Base-by-base conservation (phyloP, 2,113 vertebrate species). In the Paradoxurus hermaphroditus region DNA sequence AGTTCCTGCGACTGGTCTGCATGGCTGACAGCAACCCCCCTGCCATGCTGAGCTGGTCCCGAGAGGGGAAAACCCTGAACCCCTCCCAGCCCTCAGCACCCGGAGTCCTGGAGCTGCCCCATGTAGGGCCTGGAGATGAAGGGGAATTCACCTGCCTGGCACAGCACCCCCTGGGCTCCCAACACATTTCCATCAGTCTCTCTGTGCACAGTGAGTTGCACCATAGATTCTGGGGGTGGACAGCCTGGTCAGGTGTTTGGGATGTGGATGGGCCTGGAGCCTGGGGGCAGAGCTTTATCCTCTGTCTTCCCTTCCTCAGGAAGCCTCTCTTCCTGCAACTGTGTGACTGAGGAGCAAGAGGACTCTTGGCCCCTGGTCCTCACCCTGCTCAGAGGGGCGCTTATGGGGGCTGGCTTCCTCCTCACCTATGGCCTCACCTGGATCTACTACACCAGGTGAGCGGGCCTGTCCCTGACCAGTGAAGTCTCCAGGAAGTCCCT, bases 331-430 rank as follows among this genome's bases (percentile, higher is more conserved):
- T 9, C 1, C 39, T 75, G 65, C 34, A 41, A 5, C 3, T 72
- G 89, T 67, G 51, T 36, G 9, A 7, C 41, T 18, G 31, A 46
- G 34, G 15, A 72, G 8, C 73, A 62, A 29, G 59, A 79, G 34
- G 86, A 81, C 46, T 96, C 81, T 63, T 84, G 94, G 96, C 75
- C 93, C 16, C 72, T 96, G 31, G 15, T 91, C 46, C 7, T 96
- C 87, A 97, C 83, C 8, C 39, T 97, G 77, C 78, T 97, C 70
- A 44, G 87, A n/a, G 96, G 91, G 16, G 1, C 19, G 29, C 59
- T 96, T 65, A 94, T 97, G 96, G 90, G 62, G 29, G 56, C 56
- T 15, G 90, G 86, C 81, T 98, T 95, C 82, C 75, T 96, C 19
- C 89, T 97, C 70, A 94, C 83, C 49, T 94, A 92, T 2, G 41